These are phyloP conservation scores for Sericinus montela DNA, from an alignment of 2,888 invertebrate species.

Conservation along the genomic window DNA sequence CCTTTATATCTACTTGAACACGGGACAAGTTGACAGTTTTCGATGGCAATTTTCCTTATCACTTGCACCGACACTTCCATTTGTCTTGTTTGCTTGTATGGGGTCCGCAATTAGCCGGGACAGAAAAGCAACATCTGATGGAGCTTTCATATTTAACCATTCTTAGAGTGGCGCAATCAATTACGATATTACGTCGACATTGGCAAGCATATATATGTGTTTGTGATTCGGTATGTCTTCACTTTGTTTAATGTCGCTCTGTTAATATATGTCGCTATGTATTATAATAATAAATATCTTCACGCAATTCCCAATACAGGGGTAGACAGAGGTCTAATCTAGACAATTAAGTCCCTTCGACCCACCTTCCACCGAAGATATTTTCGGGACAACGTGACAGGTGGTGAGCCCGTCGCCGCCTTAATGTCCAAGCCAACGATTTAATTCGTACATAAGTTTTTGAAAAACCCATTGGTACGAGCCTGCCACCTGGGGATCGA, in stretches of 20 bases:
- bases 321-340: no score
- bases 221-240: not conserved
- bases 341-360: no score
- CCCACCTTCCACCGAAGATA: no score
- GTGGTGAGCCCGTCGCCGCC: no score
- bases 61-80: constrained; percentile 39
- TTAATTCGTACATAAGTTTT: no score
- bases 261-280: not conserved
- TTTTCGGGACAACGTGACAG: no score
- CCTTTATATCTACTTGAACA: constrained; percentile 22
- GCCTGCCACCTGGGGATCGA: no score
- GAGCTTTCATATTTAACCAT: constrained; percentile 32
- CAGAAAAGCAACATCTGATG: constrained; percentile 40
- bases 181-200: constrained; percentile 16
- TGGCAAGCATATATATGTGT: constrained; percentile 9
- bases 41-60: not conserved
- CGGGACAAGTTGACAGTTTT: not conserved
- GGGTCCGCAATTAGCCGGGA: constrained; percentile 58
- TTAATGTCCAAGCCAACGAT: no score
- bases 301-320: no score
- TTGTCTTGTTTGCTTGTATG: constrained; percentile 49
- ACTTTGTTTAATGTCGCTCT: not conserved
- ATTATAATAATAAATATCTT: no score
- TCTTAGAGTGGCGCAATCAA: constrained; percentile 19
- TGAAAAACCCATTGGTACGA: no score